Conservation (phyloP, 2,113 vertebrate genomes). For the Serinus canaria region DNA sequence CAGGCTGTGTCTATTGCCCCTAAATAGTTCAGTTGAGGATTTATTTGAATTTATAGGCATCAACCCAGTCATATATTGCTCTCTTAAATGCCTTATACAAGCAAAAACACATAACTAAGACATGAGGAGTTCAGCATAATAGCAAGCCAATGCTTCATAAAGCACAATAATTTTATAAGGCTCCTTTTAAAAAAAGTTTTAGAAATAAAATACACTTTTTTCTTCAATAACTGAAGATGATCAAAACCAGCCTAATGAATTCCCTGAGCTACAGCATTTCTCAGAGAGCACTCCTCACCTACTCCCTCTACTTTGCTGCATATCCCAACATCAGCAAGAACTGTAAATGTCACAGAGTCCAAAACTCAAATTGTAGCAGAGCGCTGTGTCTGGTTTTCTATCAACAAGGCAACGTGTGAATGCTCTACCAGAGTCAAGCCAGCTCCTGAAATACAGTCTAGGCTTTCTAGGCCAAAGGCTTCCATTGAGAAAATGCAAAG, state of each 20-base stretch:
- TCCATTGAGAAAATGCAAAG: not conserved
- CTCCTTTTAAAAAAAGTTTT: not conserved
- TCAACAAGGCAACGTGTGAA: not conserved
- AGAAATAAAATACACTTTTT: not conserved
- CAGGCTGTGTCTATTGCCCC: conserved; percentile 3
- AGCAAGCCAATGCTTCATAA: conserved; percentile 20
- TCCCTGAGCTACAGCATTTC: not conserved
- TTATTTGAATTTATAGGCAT: conserved; percentile 67
- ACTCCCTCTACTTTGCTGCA: not conserved
- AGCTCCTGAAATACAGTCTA: not conserved
- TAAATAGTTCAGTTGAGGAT: conserved; percentile 47
- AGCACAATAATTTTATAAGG: not conserved
- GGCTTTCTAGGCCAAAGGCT: not conserved
- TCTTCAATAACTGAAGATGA: not conserved
- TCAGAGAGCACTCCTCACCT: not conserved
- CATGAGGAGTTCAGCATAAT: conserved; percentile 14
- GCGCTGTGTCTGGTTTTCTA: not conserved
- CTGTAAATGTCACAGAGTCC: not conserved
- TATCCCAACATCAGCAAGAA: not conserved
- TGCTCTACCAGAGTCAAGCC: not conserved
- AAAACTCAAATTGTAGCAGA: not conserved
- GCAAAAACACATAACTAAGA: conserved; percentile 43
- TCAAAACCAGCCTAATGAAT: not conserved
- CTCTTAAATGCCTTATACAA: conserved; percentile 55
- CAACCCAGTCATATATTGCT: conserved; percentile 31